A percentile compares a stretch with the other conserved stretches of the same genome.
phyloP scores from a whole-genome alignment of 2,888 invertebrate species.

The Agelastica alni region DNA sequence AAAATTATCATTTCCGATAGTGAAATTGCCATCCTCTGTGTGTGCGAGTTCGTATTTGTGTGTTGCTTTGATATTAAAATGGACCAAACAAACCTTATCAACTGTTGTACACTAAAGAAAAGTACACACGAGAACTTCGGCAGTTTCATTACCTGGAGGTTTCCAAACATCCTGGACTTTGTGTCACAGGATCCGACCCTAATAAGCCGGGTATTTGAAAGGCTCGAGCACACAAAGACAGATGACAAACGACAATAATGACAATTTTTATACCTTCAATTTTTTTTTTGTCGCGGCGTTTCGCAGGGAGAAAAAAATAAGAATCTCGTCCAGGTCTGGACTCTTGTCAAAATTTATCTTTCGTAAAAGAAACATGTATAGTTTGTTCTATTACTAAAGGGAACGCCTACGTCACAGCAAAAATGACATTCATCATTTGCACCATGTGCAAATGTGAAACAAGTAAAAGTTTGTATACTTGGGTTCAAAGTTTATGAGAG shows the following conservation, averaged over 20 bases:
- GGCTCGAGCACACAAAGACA: slow-evolving; percentile 46
- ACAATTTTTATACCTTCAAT: slow-evolving; percentile 49
- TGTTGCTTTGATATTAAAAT: slow-evolving; percentile 8
- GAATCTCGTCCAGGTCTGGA: not conserved
- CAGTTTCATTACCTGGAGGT: slow-evolving; percentile 46
- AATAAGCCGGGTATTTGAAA: slow-evolving; percentile 51
- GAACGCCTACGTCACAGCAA: no score
- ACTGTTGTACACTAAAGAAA: slow-evolving; percentile 29
- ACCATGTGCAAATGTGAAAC: no score
- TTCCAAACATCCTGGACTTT: slow-evolving; percentile 55
- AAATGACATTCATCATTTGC: no score
- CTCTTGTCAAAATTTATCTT: no score
- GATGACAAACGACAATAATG: slow-evolving; percentile 52
- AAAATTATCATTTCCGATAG: not conserved
- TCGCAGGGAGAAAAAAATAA: not conserved
- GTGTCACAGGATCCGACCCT: slow-evolving; percentile 49
- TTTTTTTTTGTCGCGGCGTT: slow-evolving; percentile 34
- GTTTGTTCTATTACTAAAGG: no score
- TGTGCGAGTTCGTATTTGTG: no score
- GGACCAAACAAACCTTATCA: slow-evolving; percentile 12
- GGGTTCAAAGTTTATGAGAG: no score
- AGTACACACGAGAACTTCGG: slow-evolving; percentile 35
- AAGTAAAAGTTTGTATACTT: no score
- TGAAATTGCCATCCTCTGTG: not conserved
- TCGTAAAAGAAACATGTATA: no score